phyloP scores from a whole-genome alignment of 2,113 vertebrate species.

The Mionectes macconnelli region DNA sequence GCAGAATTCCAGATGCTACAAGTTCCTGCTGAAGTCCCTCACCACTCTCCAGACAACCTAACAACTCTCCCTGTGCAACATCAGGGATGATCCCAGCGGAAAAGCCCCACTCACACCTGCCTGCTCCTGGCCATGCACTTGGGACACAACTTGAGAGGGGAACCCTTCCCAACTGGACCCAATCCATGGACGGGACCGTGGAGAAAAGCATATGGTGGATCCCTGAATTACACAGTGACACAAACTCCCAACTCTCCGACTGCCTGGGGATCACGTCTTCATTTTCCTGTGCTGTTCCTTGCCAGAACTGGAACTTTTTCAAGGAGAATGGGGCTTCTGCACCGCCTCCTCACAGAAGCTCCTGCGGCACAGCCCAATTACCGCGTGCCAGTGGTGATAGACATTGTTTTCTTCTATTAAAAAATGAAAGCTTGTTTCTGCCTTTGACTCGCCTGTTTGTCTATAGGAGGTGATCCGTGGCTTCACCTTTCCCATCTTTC shows the following conservation, averaged over 20 bases:
- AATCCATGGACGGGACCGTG: background rate
- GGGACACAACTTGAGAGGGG: background rate
- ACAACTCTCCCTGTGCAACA: background rate
- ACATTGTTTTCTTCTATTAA: constrained; percentile 52
- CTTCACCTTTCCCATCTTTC: constrained; percentile 63
- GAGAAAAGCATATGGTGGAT: background rate
- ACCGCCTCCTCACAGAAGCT: background rate
- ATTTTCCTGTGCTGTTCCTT: background rate
- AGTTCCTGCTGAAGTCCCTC: background rate
- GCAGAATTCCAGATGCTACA: background rate
- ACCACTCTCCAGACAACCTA: background rate
- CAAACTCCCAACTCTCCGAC: background rate
- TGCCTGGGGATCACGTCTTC: background rate
- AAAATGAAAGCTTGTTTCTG: constrained; percentile 63
- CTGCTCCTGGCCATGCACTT: background rate
- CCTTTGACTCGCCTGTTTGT: constrained; percentile 64
- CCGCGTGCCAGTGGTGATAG: background rate
- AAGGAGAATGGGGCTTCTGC: background rate
- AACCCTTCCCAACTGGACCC: background rate
- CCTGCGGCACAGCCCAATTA: constrained; percentile 43
- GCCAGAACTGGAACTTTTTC: constrained; percentile 31
- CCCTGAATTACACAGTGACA: background rate
- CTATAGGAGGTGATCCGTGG: constrained; percentile 35
- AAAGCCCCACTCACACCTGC: background rate
- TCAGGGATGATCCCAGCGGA: background rate